phyloP scores from a whole-genome alignment of 2,113 vertebrate species.

The Bubo bubo region DNA sequence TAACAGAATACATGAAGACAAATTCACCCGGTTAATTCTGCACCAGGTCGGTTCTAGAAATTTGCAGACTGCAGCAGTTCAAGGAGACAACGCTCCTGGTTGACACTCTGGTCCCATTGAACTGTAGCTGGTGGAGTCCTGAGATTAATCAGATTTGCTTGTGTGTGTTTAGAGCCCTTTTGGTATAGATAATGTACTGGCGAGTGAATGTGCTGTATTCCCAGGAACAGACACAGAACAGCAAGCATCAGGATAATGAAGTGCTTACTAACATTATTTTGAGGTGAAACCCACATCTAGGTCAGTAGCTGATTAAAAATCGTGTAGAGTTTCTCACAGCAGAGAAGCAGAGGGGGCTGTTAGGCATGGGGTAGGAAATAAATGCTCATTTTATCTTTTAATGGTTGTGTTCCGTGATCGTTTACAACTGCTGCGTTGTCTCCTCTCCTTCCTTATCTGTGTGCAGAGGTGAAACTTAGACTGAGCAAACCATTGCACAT shows the following conservation, averaged over 20 bases:
- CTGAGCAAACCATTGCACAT: neutral
- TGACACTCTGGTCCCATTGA: neutral
- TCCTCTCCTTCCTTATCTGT: neutral
- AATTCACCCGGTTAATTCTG: neutral
- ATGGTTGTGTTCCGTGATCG: neutral
- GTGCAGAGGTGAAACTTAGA: neutral
- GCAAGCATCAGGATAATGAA: neutral
- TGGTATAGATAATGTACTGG: neutral
- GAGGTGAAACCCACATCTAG: neutral
- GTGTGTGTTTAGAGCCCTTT: neutral
- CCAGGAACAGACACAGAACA: neutral
- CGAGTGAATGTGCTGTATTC: neutral
- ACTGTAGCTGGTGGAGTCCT: constrained; percentile 8
- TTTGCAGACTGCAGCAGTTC: neutral
- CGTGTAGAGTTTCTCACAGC: neutral
- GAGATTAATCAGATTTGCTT: neutral
- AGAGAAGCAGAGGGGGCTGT: neutral
- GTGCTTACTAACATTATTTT: neutral
- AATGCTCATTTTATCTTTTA: neutral
- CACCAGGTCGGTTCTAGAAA: neutral
- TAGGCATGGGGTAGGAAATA: neutral
- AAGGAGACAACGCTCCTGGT: neutral
- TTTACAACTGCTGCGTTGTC: neutral
- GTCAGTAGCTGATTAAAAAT: neutral
- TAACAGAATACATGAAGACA: neutral